Evolutionary conservation across 2,888 invertebrate species (phyloP), one percentile per base, ranked within the genome.

Genomic region (Mechanitis mazaeus): DNA sequence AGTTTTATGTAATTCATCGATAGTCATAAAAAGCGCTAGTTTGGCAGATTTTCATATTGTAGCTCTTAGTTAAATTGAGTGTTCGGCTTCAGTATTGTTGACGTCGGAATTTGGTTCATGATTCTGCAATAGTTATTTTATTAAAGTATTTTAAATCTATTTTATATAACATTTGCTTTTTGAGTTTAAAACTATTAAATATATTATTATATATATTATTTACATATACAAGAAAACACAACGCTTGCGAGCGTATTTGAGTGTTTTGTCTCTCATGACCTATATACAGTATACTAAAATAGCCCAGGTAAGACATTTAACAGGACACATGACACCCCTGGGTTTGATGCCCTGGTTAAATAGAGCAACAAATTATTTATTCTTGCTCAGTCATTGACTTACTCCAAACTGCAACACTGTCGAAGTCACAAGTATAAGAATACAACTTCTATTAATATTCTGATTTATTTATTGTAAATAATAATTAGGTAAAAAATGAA

Each of bases 11-110:
- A 28, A 47, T 50, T 50, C 31, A n/a, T 50, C 42, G 31, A 50
- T 50, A 50, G 50, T n/a, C 28, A 38, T 47, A 42, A 60, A 50
- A 42, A 55, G 20, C 35, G 38, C 46, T 50, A 59, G 63, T 66
- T 62, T 54, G 35, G 58, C 55, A 64, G 61, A 64, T 67, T 61
- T 65, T 58, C 58, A 61, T 61, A 59, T 63, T 75, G 71, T 69
- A 75, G 79, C 79, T 80, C 77, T 80, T 76, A 79, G 71, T 72
- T 72, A 78, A 78, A 79, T 80, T 80, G 80, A 73, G 63, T 66
- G 69, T 67, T 70, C 73, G 68, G 55, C 28, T 47, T 60, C 53
- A 54, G 46, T 54, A 55, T 35, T 62, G 62, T 61, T 57, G 54
- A 60, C 60, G 58, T 11, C 50, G 38, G 38, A 55, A 42, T 46